A percentile compares a stretch with the other conserved stretches of the same genome.
phyloP scores from a whole-genome alignment of 2,888 invertebrate genomes.

The Eilema depressum region DNA sequence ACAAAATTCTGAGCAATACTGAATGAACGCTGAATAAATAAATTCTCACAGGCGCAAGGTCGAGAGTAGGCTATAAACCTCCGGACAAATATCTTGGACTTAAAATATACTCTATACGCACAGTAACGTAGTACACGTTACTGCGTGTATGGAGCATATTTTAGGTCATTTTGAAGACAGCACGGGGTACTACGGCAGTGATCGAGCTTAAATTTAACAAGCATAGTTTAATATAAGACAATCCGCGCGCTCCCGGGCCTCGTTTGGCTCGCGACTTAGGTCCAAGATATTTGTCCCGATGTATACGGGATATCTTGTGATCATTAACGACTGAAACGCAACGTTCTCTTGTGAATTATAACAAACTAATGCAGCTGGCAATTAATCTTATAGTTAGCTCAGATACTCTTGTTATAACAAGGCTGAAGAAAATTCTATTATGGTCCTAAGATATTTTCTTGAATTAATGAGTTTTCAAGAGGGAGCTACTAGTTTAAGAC shows the following conservation, averaged over 20 bases:
- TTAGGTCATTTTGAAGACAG: no score
- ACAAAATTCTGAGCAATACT: constrained; percentile 14
- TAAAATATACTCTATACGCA: no score
- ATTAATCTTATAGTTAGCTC: neutral
- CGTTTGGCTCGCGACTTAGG: no score
- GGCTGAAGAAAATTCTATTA: neutral
- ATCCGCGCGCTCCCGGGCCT: no score
- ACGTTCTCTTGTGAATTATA: neutral
- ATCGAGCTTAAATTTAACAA: no score
- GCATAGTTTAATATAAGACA: no score
- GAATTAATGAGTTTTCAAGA: neutral
- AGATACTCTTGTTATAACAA: neutral
- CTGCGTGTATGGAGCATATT: no score
- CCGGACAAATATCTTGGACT: no score
- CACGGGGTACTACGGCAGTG: no score
- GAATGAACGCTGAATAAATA: constrained; percentile 11
- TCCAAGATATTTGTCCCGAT: no score
- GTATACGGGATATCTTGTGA: constrained; percentile 6
- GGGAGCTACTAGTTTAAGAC: neutral
- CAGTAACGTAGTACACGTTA: no score
- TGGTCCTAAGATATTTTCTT: neutral
- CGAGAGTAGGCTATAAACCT: neutral
- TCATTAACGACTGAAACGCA: neutral
- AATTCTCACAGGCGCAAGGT: constrained; percentile 10
- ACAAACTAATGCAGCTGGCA: neutral